phyloP scores from a whole-genome alignment of 2,888 invertebrate genomes.

The Pandemis heparana region DNA sequence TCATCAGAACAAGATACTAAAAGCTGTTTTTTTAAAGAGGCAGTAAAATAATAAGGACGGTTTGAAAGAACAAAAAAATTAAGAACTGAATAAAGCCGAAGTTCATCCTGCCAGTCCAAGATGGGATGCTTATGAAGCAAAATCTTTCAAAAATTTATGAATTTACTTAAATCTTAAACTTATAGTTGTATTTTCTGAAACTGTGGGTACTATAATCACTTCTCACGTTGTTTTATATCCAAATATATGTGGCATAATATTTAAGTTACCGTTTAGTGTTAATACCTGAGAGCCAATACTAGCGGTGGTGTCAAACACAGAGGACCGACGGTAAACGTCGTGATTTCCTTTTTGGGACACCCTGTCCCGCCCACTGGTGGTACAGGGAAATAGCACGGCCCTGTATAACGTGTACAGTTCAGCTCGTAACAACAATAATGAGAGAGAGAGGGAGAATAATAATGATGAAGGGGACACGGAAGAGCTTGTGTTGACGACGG shows the following conservation, averaged over 20 bases:
- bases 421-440: neutral
- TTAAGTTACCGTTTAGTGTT: constrained; percentile 67
- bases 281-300: constrained; percentile 16
- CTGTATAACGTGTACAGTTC: constrained; percentile 31
- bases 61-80: too few species aligned
- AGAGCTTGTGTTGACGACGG: too few species aligned
- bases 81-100: too few species aligned
- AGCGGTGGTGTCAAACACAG: constrained; percentile 27
- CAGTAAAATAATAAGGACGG: too few species aligned
- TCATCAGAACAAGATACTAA: too few species aligned
- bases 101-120: too few species aligned
- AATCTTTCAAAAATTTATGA: too few species aligned
- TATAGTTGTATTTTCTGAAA: neutral
- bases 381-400: constrained; percentile 38
- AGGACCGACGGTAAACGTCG: constrained; percentile 59
- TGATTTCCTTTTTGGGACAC: constrained; percentile 75
- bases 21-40: too few species aligned
- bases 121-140: too few species aligned
- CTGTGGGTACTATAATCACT: constrained; percentile 24
- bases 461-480: too few species aligned
- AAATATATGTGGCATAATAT: constrained; percentile 54
- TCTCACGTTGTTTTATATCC: constrained; percentile 26
- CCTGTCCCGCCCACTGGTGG: constrained; percentile 44
- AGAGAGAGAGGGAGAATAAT: too few species aligned
- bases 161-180: too few species aligned